A percentile compares a stretch with the other conserved stretches of the same genome.
phyloP scores from a whole-genome alignment of 2,113 vertebrate genomes.

The Numida meleagris region DNA sequence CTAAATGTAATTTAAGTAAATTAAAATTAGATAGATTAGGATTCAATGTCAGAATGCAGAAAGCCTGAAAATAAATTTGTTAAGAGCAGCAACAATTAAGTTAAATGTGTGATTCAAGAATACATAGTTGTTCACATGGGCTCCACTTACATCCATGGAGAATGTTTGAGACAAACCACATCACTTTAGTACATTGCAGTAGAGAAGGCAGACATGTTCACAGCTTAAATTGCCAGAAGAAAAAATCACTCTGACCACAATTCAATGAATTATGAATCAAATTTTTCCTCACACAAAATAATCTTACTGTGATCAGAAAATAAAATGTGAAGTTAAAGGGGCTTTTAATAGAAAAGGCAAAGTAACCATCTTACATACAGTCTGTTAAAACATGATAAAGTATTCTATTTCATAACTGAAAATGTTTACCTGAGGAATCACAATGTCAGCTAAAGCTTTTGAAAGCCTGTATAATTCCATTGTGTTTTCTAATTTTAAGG shows the following conservation, averaged over 20 bases:
- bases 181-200: not conserved
- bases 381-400: not conserved
- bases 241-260: not conserved
- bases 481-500: conserved; percentile 87
- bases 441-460: conserved; percentile 90
- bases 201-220: not conserved
- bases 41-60: not conserved
- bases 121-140: not conserved
- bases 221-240: not conserved
- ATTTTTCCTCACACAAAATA: not conserved
- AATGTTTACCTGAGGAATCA: conserved; percentile 88
- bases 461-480: conserved; percentile 92
- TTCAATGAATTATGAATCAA: not conserved
- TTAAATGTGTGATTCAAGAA: not conserved
- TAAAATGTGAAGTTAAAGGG: not conserved
- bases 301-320: not conserved
- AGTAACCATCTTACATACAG: not conserved
- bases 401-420: not conserved
- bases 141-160: not conserved
- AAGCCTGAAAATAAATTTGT: not conserved
- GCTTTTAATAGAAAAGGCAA: not conserved
- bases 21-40: not conserved
- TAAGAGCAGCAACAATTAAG: not conserved
- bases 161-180: not conserved
- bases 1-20: not conserved